phyloP scores from a whole-genome alignment of 1,140 invertebrate genomes.

The Paralvinella palmiformis region DNA sequence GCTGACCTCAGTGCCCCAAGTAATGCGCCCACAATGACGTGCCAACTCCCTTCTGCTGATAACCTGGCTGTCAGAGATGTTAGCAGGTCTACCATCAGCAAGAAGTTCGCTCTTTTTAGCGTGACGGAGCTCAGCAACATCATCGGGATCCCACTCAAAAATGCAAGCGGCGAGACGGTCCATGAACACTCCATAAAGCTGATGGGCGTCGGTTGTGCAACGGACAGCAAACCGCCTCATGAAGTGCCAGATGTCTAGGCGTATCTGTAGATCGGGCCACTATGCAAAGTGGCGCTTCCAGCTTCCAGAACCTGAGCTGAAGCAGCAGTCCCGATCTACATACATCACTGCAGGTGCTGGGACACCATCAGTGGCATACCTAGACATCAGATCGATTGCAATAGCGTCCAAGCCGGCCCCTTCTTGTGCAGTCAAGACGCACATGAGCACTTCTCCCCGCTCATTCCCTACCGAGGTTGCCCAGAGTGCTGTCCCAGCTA shows the following conservation, averaged over 20 bases:
- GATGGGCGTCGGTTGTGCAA: constrained; percentile 26
- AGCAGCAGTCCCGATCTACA: too few species aligned
- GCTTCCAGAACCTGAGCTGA: too few species aligned
- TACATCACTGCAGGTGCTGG: too few species aligned
- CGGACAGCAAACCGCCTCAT: constrained; percentile 25
- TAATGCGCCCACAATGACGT: constrained; percentile 25
- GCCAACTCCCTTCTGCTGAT: constrained; percentile 21
- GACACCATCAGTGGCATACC: too few species aligned
- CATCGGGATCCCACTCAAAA: constrained; percentile 24
- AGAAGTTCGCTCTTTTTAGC: constrained; percentile 24
- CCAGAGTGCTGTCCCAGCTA: constrained; percentile 22
- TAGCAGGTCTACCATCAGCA: neutral
- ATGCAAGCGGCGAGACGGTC: constrained; percentile 23
- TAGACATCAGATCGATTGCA: too few species aligned
- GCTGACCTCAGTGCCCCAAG: constrained; percentile 22
- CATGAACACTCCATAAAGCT: constrained; percentile 28
- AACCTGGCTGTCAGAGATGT: constrained; percentile 11
- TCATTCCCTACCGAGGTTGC: constrained; percentile 26
- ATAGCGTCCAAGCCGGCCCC: too few species aligned
- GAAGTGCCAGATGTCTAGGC: constrained; percentile 35
- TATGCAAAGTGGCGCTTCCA: neutral
- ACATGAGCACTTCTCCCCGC: constrained; percentile 24
- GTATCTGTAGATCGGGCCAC: constrained; percentile 7
- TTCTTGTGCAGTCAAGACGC: constrained; percentile 20
- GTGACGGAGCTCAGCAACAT: constrained; percentile 18